Base-by-base conservation (phyloP, 2,888 invertebrate genomes). In the Doris montereyensis region DNA sequence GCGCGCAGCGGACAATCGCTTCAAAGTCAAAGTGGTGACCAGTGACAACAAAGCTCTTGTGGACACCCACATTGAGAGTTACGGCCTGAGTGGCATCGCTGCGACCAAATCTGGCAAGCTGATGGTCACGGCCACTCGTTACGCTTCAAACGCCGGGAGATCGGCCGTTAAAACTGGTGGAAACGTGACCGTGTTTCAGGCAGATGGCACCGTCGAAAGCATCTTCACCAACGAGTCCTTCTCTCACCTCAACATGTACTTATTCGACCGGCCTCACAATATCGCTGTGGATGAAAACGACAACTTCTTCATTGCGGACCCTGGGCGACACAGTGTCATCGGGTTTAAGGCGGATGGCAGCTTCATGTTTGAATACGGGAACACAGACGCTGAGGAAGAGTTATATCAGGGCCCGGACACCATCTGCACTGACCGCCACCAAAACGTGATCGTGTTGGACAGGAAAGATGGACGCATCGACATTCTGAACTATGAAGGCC, bases 171-270 rank as follows among this genome's bases (percentile, higher is more conserved):
- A 87, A 71, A 84, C 86, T 1, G 87, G 88, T 1, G 88, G 87
- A 1, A 88, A 88, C 76, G 83, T 88, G 17, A 86, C 87, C 30
- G 80, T 88, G 57, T 87, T 85, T 78, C 85, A 86, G 67, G 72
- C 71, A 2, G 84, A 86, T 24, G 87, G 88, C 1, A 75, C 83
- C 0, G 70, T 88, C 41, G 81, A 82, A 17, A 81, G 81, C 4
- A 80, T 86, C 2, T 85, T 88, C 35, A 88, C 88, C 71, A 88
- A 88, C 72, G 87, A 88, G 17, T 86, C 86, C 75, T 87, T 87
- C 78, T 81, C 84, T 5, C 83, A 84, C 1, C 58, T 82, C 3
- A 83, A 84, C 8, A 80, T 84, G 24, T 86, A 85, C 77, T 82
- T 88, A 30, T 78, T 88, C 65, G 87, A 88, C 71, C 85, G 87